Conservation (phyloP, 1,140 invertebrate species). For the Drosophila eugracilis region DNA sequence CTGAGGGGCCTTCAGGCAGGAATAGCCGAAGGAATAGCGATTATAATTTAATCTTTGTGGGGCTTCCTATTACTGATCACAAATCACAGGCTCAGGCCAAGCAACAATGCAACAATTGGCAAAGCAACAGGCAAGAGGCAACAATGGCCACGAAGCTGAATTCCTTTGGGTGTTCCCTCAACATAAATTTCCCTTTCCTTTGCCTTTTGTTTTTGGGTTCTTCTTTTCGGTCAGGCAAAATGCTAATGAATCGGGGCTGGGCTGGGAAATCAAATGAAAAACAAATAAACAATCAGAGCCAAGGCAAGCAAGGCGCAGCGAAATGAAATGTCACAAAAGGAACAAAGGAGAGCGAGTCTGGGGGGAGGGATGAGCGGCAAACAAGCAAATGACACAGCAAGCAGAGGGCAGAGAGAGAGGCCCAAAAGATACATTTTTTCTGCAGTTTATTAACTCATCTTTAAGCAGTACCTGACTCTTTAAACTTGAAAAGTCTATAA, state of each 20-base stretch:
- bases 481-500: too few species aligned
- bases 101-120: constrained; percentile 36
- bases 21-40: neutral
- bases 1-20: neutral
- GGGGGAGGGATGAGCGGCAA: neutral
- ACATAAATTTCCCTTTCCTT: constrained; percentile 21
- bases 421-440: neutral
- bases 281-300: constrained; percentile 66
- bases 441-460: neutral
- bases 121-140: constrained; percentile 6
- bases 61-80: too few species aligned
- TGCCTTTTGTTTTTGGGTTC: constrained; percentile 1
- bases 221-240: constrained; percentile 23
- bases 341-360: constrained; percentile 15
- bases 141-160: constrained; percentile 25
- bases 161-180: constrained; percentile 27
- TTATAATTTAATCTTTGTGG: too few species aligned
- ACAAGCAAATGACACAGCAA: constrained; percentile 27
- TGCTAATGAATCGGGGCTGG: constrained; percentile 63
- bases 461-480: too few species aligned
- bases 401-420: constrained; percentile 1
- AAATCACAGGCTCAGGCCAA: too few species aligned
- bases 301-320: constrained; percentile 17
- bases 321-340: constrained; percentile 37
- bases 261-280: constrained; percentile 64